Conservation (phyloP, 2,797 vertebrate genomes). For the Alca torda region DNA sequence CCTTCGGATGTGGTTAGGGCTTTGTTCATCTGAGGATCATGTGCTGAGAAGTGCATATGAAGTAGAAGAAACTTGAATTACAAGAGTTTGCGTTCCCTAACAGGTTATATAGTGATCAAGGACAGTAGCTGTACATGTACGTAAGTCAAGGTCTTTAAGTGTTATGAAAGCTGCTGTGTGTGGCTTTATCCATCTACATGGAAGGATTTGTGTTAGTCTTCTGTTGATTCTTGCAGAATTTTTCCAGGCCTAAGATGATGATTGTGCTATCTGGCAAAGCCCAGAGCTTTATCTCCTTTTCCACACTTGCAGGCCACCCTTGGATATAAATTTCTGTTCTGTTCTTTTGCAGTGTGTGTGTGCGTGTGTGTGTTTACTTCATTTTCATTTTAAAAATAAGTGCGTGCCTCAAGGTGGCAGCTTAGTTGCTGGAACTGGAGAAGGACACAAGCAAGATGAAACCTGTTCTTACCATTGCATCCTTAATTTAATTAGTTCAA, state of each 20-base stretch:
- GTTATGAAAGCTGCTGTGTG: neutral
- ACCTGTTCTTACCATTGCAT: neutral
- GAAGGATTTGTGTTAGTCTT: neutral
- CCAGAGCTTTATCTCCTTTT: neutral
- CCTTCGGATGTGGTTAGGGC: neutral
- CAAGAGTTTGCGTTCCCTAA: neutral
- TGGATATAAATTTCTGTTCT: neutral
- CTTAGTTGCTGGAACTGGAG: neutral
- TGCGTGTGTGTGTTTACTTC: neutral
- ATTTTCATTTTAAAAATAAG: neutral
- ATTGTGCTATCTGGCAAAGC: neutral
- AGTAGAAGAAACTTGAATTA: neutral
- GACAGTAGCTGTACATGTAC: neutral
- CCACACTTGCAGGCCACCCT: neutral
- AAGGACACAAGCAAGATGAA: neutral
- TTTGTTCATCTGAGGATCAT: neutral
- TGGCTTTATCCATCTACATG: neutral
- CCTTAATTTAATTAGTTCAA: conserved; percentile 32
- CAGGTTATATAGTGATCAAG: neutral
- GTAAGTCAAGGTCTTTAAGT: neutral
- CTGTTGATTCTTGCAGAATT: neutral
- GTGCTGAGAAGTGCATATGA: neutral
- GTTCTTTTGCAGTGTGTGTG: neutral
- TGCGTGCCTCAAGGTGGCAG: neutral
- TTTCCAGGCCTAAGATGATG: neutral